Conservation (phyloP, 2,888 invertebrate genomes). For the Stenichneumon culpator region DNA sequence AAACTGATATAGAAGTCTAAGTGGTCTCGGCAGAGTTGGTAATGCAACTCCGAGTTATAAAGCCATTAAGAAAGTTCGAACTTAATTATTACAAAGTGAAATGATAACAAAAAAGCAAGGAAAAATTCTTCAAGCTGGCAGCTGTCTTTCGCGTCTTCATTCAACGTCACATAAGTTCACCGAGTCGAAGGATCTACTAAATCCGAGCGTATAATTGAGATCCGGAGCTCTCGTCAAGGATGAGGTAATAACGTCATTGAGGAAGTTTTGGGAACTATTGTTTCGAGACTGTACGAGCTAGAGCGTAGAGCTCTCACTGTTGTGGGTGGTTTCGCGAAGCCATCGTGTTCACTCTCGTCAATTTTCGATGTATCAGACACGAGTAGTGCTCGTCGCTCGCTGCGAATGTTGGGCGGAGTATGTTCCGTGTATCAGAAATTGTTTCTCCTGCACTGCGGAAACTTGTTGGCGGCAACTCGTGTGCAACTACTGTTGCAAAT, state of each 20-base stretch:
- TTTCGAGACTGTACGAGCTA: neutral
- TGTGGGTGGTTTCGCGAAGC: constrained; percentile 26
- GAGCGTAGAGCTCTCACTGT: constrained; percentile 5
- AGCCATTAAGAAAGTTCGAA: neutral
- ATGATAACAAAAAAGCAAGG: neutral
- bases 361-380: neutral
- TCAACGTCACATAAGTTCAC: neutral
- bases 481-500: constrained; percentile 4
- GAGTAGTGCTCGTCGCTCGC: neutral
- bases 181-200: constrained; percentile 3
- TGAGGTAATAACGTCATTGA: constrained; percentile 20
- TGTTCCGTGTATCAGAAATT: neutral
- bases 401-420: neutral
- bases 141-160: neutral
- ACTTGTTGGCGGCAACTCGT: constrained; percentile 10
- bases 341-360: neutral
- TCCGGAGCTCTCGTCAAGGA: neutral
- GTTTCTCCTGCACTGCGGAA: constrained; percentile 1
- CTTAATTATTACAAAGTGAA: neutral
- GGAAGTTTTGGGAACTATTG: constrained; percentile 41
- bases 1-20: neutral
- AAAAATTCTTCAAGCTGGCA: neutral
- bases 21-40: neutral
- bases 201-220: neutral
- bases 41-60: constrained; percentile 5